A percentile compares a stretch with the other conserved stretches of the same genome.
phyloP scores from a whole-genome alignment of 2,113 vertebrate genomes.

The Rhombomys opimus region DNA sequence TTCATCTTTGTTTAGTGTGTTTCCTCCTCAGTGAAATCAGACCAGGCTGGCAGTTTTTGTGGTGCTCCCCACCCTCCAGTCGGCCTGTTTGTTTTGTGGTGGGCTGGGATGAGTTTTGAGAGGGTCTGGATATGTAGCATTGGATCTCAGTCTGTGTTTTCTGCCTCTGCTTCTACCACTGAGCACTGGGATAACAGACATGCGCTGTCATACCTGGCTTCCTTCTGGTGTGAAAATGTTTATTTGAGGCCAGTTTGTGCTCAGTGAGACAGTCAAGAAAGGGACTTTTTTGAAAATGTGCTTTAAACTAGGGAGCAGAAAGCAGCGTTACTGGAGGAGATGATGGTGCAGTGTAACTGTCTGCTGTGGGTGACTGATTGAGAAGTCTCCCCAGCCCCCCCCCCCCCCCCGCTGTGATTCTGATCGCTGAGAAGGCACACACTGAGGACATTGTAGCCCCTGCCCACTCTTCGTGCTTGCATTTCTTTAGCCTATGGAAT shows the following conservation, averaged over 20 bases:
- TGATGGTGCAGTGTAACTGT: not conserved
- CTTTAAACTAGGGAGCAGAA: not conserved
- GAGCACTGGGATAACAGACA: not conserved
- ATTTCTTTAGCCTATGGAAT: not conserved
- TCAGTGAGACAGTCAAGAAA: not conserved
- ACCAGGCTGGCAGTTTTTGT: not conserved
- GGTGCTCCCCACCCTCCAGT: not conserved
- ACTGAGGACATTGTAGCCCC: not conserved
- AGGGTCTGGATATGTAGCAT: not conserved
- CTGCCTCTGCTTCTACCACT: not conserved
- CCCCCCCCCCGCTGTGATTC: not conserved
- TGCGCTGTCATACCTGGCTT: not conserved
- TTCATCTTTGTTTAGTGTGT: not conserved
- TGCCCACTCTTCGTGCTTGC: not conserved
- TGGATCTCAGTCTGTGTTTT: not conserved
- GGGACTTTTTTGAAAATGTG: not conserved
- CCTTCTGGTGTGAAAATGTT: not conserved
- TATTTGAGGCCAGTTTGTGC: not conserved
- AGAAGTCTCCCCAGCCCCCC: not conserved
- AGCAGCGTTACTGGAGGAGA: not conserved
- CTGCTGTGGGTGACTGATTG: not conserved
- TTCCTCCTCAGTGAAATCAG: not conserved
- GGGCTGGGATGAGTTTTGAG: not conserved
- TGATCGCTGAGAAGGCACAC: not conserved
- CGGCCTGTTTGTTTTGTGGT: not conserved